Evolutionary conservation across 1,140 invertebrate genomes (phyloP).

Genomic region (Lepidurus packardi): DNA sequence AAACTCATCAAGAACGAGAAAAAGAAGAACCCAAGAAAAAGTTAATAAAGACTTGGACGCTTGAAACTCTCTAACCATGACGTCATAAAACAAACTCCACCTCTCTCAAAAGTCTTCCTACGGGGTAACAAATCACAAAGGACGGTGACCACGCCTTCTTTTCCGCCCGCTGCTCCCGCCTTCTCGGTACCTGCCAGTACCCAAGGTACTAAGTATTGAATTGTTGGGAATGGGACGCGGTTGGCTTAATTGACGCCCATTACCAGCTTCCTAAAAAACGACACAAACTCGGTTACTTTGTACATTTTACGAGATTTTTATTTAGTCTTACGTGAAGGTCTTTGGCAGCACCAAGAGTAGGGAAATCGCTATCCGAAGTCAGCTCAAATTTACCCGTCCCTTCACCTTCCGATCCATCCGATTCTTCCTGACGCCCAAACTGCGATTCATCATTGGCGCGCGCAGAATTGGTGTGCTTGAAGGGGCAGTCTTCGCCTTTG

Average conservation of each 20-base stretch:
- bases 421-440: conserved; percentile 19
- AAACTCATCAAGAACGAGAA: neutral
- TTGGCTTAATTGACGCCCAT: neutral
- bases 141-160: neutral
- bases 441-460: conserved; percentile 18
- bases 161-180: neutral
- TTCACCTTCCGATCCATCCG: conserved; percentile 26
- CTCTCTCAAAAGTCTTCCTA: neutral
- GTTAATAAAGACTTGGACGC: neutral
- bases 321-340: conserved; percentile 36
- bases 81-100: neutral
- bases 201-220: neutral
- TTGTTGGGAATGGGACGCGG: neutral
- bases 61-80: neutral
- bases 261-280: conserved; percentile 8
- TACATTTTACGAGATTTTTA: neutral
- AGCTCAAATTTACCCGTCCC: conserved; percentile 37
- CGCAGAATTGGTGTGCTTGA: conserved; percentile 27
- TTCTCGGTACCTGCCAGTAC: neutral
- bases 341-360: conserved; percentile 37
- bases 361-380: conserved; percentile 40
- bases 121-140: neutral
- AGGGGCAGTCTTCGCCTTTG: conserved; percentile 33
- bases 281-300: neutral
- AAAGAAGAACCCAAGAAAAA: neutral